Evolutionary conservation across 2,113 vertebrate species (phyloP).

Genomic region (Lanius collurio): DNA sequence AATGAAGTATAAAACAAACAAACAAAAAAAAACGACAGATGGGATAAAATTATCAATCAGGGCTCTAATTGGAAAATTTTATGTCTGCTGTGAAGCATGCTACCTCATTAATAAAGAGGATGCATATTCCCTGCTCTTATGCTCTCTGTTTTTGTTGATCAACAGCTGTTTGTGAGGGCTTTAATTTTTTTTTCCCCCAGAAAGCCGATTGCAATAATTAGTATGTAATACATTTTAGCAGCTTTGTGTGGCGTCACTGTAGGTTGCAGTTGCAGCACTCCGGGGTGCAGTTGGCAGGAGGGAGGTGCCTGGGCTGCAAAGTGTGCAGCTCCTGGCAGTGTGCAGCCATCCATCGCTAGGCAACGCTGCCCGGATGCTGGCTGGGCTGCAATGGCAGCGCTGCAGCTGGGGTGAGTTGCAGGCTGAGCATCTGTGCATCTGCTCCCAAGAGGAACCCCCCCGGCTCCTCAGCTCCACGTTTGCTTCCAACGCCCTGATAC

Average conservation of each 20-base stretch:
- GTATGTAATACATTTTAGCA: background rate
- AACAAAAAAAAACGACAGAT: background rate
- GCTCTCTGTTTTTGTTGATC: background rate
- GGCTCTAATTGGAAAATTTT: background rate
- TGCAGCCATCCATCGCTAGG: slow-evolving; percentile 55
- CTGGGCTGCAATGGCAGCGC: slow-evolving; percentile 33
- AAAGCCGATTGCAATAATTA: background rate
- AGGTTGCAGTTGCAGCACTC: background rate
- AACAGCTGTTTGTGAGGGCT: background rate
- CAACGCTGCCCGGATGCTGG: slow-evolving; percentile 49
- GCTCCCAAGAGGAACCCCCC: background rate
- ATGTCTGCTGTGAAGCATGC: background rate
- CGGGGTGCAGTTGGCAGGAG: background rate
- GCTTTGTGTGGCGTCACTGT: background rate
- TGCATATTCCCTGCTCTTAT: background rate
- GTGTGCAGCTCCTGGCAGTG: background rate
- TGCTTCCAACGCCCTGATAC: accelerated
- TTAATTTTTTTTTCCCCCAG: background rate
- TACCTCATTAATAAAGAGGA: background rate
- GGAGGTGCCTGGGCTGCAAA: slow-evolving; percentile 36
- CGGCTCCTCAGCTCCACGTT: background rate
- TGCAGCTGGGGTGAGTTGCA: slow-evolving; percentile 11
- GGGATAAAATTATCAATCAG: background rate
- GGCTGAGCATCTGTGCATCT: background rate
- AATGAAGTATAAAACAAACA: background rate